phyloP scores from a whole-genome alignment of 2,113 vertebrate genomes.

The Tylochromis polylepis region DNA sequence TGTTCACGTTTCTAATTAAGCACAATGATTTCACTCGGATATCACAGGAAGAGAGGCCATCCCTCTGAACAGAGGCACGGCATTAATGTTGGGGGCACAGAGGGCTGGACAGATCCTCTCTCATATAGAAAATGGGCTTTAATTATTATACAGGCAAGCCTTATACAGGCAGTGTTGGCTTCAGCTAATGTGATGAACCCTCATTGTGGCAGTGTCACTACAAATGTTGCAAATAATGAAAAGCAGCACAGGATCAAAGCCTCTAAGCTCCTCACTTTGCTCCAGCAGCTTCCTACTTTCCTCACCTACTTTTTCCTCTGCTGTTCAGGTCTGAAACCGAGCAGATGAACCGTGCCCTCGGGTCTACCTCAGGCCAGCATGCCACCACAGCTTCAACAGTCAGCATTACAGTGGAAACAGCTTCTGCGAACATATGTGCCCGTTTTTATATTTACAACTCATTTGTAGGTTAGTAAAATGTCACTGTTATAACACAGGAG shows the following conservation, averaged over 20 bases:
- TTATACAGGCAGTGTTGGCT: not conserved
- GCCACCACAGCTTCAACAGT: not conserved
- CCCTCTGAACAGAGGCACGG: not conserved
- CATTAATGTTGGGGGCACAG: not conserved
- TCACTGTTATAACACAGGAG: not conserved
- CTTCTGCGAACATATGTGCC: not conserved
- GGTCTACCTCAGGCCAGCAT: not conserved
- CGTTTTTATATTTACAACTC: not conserved
- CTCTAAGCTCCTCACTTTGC: not conserved
- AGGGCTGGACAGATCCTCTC: not conserved
- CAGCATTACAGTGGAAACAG: not conserved
- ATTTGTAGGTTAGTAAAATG: not conserved
- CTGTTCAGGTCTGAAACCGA: not conserved
- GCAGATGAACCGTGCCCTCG: not conserved
- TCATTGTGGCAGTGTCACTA: not conserved
- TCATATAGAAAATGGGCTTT: not conserved
- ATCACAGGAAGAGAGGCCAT: not conserved
- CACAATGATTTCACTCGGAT: not conserved
- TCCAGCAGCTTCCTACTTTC: not conserved
- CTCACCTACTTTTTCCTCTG: not conserved
- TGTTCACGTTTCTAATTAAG: not conserved
- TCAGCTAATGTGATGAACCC: conserved; percentile 16
- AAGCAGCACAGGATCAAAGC: conserved; percentile 15
- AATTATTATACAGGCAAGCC: not conserved
- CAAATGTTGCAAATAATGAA: conserved; percentile 22